Base-by-base conservation (phyloP, 1,140 invertebrate species). In the Drosophila asahinai region DNA sequence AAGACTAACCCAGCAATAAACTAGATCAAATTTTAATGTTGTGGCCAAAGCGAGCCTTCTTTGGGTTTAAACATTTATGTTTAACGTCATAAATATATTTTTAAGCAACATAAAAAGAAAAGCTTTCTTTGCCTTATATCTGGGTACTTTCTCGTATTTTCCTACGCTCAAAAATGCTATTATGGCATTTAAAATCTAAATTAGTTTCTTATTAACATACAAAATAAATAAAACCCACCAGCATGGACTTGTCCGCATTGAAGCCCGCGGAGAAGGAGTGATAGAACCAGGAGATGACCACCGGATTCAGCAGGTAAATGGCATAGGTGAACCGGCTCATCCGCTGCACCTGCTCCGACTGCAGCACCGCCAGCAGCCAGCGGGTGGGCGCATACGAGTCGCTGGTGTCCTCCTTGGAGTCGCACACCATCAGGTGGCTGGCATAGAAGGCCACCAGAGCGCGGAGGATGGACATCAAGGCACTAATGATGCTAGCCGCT, bases 221-320 rank as follows among this genome's bases (percentile, higher is more conserved):
- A 14, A n/a, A 9, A 27, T 8, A n/a, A 6, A 5, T 9, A 25
- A 9, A 1, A 48, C 81, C 64, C 33, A 73, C 81, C 51, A 86
- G 14, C 45, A 84, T 25, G 17, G n/a, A 25, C 1, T 2, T 15
- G 36, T 86, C 78, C 7, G 78, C 5, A 0, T 42, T 19, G 4
- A 86, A 9, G 11, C 19, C 51, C 6, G 22, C n/a, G 25, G 33
- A 64, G 15, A 86, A 43, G 1, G 73, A 51, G 38, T 81, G 76
- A 40, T 61, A 70, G 17, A 52, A 61, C 42, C 54, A 49, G 2
- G 61, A 15, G 5, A 86, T 84, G 9, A 84, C 47, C 8, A 65
- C 14, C 0, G 81, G 72, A 51, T 84, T 84, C 2, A 84, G 12
- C 30, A 84, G 49, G 33, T 86, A 86, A 25, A 86, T 48, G 45